Conservation (phyloP, 2,888 invertebrate genomes). For the Aporophyla lueneburgensis region DNA sequence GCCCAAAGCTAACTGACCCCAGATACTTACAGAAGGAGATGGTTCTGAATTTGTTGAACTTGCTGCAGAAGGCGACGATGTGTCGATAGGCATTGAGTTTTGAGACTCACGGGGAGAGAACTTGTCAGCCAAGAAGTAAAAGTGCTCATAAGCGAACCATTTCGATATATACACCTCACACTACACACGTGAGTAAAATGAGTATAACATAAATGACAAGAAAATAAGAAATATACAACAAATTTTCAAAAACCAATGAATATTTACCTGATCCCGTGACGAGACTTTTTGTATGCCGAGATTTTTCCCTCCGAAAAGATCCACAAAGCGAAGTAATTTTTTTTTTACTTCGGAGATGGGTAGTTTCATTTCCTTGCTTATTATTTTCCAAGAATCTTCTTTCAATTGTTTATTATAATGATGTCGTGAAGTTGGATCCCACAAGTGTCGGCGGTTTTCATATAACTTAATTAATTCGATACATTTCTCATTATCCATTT, state of each 20-base stretch:
- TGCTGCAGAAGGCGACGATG: constrained; percentile 46
- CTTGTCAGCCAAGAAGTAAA: constrained; percentile 53
- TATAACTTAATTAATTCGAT: too few relatives aligned
- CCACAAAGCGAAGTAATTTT: constrained; percentile 46
- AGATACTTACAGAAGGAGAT: constrained; percentile 40
- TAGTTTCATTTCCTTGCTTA: background rate
- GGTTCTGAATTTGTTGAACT: constrained; percentile 49
- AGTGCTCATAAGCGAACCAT: constrained; percentile 55
- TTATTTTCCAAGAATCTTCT: too few relatives aligned
- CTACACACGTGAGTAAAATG: constrained; percentile 39
- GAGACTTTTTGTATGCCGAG: constrained; percentile 47
- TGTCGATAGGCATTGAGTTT: constrained; percentile 51
- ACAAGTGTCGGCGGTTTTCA: too few relatives aligned
- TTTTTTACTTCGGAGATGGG: constrained; percentile 33
- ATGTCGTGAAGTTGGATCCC: too few relatives aligned
- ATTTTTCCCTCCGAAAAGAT: constrained; percentile 43
- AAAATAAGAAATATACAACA: constrained; percentile 24
- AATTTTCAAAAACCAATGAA: constrained; percentile 37
- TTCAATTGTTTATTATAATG: too few relatives aligned
- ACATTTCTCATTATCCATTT: too few relatives aligned
- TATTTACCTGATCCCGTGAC: background rate
- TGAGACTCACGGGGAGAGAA: constrained; percentile 50
- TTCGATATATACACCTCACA: constrained; percentile 48
- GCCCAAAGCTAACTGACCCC: constrained; percentile 22
- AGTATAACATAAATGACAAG: constrained; percentile 30